Evolutionary conservation across 2,797 vertebrate genomes (phyloP), one percentile per base, ranked within the genome.

Genomic region (Bradypodion pumilum): DNA sequence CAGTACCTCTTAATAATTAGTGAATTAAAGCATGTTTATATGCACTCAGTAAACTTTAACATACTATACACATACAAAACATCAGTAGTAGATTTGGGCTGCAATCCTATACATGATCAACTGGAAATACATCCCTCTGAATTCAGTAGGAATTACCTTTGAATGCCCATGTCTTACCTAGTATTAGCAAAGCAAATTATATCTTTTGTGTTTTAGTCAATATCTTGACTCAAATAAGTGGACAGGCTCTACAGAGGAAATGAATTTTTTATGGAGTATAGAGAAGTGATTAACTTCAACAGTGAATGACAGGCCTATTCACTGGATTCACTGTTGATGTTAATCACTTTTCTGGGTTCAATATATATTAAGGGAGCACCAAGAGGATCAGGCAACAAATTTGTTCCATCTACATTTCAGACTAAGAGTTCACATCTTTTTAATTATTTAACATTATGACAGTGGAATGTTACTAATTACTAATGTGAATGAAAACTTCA

Each of bases 291-390:
- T 95, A 96, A 92, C 90, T 94, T 92, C 89, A 84, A 90, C 65
- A 89, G 78, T 91, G 91, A 90, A 92, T 93, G 94, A 94, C 94
- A 95, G 87, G 95, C 93, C 91, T 27, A 84, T 92, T 95, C 94
- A 95, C 92, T 94, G 92, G 92, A 95, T 95, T n/a, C n/a, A n/a
- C n/a, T n/a, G n/a, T n/a, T n/a, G n/a, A n/a, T n/a, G n/a, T n/a
- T n/a, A n/a, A n/a, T n/a, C n/a, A n/a, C n/a, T 92, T 95, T 94
- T 95, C 92, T 94, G 92, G 92, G 95, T 95, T 95, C 93, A 95
- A 94, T 91, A 94, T 90, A 90, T 91, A 94, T 91, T 94, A 89
- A 88, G 80, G 91, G 90, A 90, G 78, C 89, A 88, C 79, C 68
- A 72, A 91, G 91, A 93, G 94, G 95, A 95, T 94, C 91, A 94